Percentiles rank a stretch among this genome's conserved stretches.
Conservation (phyloP, 2,888 invertebrate species). For the Malthinus flaveolus region DNA sequence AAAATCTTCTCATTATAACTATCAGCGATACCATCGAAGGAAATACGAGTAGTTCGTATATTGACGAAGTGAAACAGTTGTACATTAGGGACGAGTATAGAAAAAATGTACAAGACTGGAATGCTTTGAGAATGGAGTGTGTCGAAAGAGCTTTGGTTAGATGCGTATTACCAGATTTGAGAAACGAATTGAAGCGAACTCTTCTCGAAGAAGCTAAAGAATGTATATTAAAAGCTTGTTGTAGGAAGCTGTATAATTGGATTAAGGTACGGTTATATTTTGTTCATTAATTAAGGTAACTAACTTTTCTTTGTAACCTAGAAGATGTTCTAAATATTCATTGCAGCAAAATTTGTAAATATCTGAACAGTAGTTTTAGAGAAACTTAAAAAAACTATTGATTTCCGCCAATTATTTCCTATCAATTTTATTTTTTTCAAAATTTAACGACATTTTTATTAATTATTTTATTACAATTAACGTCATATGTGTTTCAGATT, state of each 20-base stretch:
- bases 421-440: background rate
- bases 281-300: too few relatives aligned
- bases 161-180: conserved; percentile 87
- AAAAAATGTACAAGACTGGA: conserved; percentile 94
- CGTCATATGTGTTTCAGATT: too few relatives aligned
- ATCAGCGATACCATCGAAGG: conserved; percentile 79
- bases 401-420: background rate
- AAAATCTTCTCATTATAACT: conserved; percentile 73
- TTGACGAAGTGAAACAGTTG: conserved; percentile 87
- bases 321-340: too few relatives aligned
- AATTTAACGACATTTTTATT: too few relatives aligned
- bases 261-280: conserved; percentile 73
- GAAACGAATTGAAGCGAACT: conserved; percentile 80
- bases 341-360: too few relatives aligned
- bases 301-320: too few relatives aligned
- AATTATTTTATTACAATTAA: too few relatives aligned
- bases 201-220: conserved; percentile 87
- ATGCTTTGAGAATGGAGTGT: conserved; percentile 82
- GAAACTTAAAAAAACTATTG: too few relatives aligned
- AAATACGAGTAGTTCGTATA: conserved; percentile 73
- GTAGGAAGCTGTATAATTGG: conserved; percentile 87
- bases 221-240: conserved; percentile 79
- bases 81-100: conserved; percentile 93
- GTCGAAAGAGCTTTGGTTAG: conserved; percentile 85
- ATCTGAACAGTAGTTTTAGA: too few relatives aligned